A percentile compares a stretch with the other conserved stretches of the same genome.
These are phyloP conservation scores for Tragulus kanchil DNA, from an alignment of 2,113 vertebrate genomes.

Conservation along the genomic window DNA sequence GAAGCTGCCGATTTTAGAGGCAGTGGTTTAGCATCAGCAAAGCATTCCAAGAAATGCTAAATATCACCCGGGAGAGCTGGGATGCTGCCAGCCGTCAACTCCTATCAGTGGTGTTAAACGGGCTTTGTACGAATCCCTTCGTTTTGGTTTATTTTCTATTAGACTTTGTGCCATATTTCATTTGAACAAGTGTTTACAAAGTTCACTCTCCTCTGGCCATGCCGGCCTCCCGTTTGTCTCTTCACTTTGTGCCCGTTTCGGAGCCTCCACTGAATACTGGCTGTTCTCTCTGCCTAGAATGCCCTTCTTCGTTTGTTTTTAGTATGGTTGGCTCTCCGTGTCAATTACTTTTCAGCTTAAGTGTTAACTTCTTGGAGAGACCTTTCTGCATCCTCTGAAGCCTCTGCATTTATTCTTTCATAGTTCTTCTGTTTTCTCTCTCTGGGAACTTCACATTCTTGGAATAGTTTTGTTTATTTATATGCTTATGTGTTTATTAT, in stretches of 20 bases:
- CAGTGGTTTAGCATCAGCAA: background rate
- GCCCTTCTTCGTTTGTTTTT: accelerated
- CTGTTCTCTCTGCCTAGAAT: background rate
- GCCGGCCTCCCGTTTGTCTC: background rate
- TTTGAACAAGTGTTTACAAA: background rate
- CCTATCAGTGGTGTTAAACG: background rate
- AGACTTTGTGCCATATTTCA: background rate
- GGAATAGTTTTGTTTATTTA: background rate
- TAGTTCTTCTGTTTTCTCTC: background rate
- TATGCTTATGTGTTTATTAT: background rate
- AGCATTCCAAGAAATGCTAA: background rate
- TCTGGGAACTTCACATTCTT: background rate
- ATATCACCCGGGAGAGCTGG: no score
- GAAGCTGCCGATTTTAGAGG: background rate
- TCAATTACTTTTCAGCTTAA: background rate
- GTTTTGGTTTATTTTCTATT: background rate
- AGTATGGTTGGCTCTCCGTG: background rate
- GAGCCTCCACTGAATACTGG: background rate
- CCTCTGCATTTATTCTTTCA: background rate
- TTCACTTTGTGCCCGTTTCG: background rate
- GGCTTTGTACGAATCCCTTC: constrained; percentile 26
- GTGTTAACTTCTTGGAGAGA: background rate
- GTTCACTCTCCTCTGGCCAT: background rate
- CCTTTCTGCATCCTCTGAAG: background rate
- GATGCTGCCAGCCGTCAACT: background rate